Base-by-base conservation (phyloP, 1,140 invertebrate species). In the Aphelenchoides avenae region DNA sequence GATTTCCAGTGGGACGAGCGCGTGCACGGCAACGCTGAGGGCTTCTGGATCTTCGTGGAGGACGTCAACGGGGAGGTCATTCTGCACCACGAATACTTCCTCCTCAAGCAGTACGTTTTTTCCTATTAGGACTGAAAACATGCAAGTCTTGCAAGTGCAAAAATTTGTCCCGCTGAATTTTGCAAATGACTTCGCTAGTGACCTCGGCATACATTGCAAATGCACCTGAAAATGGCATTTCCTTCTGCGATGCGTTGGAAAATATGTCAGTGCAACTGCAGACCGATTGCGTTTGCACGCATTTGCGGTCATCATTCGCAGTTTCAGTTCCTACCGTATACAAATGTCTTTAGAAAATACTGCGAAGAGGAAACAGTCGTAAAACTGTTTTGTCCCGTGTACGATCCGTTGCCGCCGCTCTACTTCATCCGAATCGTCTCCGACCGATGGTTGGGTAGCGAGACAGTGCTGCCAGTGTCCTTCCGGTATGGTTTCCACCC, bases 1-100 rank as follows among this genome's bases (percentile, higher is more conserved):
- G 93, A 99, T 79, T 99, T 98, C 79, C 89, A 95, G 72, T 99
- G 95, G 94, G 93, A 98, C 68, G 91, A 96, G 57, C 94, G 95
- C 54, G 81, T 93, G 26, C 92, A 97, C 77, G 91, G 91, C 0
- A 85, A 86, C 44, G 93, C 91, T 0, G 91, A 97, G 81, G 91
- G 89, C 0, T 99, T 99, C 80, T 99, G 94, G 94, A 94, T 99
- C 66, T 80, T 98, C 7, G 91, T 99, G 0, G 93, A 97, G 78
- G 94, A 97, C 79, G 92, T 97, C 0, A 92, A 97, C 80, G 89
- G 89, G 0, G 93, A 97, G 73, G 75, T 80, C 3, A 83, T 98
- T 68, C 82, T 99, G 0, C 95, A 99, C 79, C 89, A 97, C 77
- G 94, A 99, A 79, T 97, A 88, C 78, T 97, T 99, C 77, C 81